phyloP scores from a whole-genome alignment of 2,113 vertebrate species.

The Oxyura jamaicensis region DNA sequence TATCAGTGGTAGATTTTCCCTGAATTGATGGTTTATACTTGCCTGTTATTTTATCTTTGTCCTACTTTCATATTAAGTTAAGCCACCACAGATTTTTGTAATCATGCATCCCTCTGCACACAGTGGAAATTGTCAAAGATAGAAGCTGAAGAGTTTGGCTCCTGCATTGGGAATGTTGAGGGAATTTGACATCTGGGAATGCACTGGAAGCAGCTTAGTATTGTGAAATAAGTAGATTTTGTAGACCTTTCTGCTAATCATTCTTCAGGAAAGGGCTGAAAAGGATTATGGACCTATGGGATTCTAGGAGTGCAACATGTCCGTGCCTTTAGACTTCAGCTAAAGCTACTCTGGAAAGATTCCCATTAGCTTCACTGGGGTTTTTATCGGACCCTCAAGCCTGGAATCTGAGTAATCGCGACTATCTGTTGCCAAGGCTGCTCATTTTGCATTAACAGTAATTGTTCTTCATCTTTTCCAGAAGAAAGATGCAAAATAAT shows the following conservation, averaged over 20 bases:
- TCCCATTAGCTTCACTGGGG: neutral
- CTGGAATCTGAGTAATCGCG: neutral
- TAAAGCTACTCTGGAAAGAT: neutral
- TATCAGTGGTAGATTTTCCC: neutral
- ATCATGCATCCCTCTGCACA: neutral
- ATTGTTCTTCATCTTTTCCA: neutral
- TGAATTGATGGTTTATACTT: neutral
- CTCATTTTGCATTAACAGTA: neutral
- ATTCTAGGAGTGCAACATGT: neutral
- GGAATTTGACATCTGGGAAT: slow-evolving; percentile 8
- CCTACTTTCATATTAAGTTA: slow-evolving; percentile 6
- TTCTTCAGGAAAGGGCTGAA: neutral
- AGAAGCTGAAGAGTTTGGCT: slow-evolving; percentile 35
- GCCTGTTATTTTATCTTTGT: slow-evolving; percentile 3
- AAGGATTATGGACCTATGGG: neutral
- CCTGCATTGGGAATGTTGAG: neutral
- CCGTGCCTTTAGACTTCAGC: neutral
- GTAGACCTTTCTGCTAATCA: neutral
- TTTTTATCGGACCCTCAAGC: neutral
- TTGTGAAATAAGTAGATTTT: slow-evolving; percentile 23
- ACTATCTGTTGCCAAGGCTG: neutral
- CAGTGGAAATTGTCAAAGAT: neutral
- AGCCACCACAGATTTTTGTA: slow-evolving; percentile 31
- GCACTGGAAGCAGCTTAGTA: neutral
- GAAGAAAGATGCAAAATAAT: neutral